Evolutionary conservation across 1,140 invertebrate species (phyloP).

Genomic region (Rhyzopertha dominica): DNA sequence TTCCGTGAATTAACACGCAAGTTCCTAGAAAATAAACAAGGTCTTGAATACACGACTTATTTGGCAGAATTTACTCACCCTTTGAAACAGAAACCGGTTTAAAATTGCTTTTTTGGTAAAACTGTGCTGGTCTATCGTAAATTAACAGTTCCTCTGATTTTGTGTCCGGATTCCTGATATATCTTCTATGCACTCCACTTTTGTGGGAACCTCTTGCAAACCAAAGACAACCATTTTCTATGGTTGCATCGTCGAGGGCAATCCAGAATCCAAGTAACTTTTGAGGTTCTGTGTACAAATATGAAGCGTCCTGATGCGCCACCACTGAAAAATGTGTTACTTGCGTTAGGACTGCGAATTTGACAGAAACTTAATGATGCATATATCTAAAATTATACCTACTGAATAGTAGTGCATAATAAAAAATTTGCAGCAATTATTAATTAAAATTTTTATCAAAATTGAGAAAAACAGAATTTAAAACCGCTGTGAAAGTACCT

Average conservation of each 20-base stretch:
- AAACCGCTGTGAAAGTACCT: too few species aligned
- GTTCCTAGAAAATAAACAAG: slow-evolving; percentile 59
- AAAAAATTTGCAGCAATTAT: background rate
- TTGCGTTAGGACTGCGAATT: slow-evolving; percentile 1
- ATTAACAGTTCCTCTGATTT: slow-evolving; percentile 56
- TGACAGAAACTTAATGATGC: background rate
- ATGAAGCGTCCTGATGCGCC: slow-evolving; percentile 84
- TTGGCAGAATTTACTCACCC: slow-evolving; percentile 51
- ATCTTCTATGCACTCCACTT: slow-evolving; percentile 68
- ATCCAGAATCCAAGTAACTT: slow-evolving; percentile 88
- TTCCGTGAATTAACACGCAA: slow-evolving; percentile 84
- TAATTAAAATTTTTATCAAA: slow-evolving; percentile 10
- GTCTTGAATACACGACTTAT: background rate
- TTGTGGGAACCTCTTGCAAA: slow-evolving; percentile 89
- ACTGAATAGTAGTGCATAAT: slow-evolving; percentile 6
- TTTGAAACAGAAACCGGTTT: slow-evolving; percentile 72
- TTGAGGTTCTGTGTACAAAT: slow-evolving; percentile 73
- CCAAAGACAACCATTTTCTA: slow-evolving; percentile 92
- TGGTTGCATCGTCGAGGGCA: slow-evolving; percentile 84
- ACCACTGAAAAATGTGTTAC: slow-evolving; percentile 59
- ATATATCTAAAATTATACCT: background rate
- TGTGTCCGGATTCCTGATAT: slow-evolving; percentile 64
- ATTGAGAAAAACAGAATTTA: too few species aligned
- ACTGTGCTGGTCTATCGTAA: slow-evolving; percentile 59
- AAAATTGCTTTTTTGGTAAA: slow-evolving; percentile 74